Percentiles rank a stretch among this genome's conserved stretches.
These are phyloP conservation scores for Meta bourneti DNA, from an alignment of 2,888 invertebrate species.

Conservation along the genomic window DNA sequence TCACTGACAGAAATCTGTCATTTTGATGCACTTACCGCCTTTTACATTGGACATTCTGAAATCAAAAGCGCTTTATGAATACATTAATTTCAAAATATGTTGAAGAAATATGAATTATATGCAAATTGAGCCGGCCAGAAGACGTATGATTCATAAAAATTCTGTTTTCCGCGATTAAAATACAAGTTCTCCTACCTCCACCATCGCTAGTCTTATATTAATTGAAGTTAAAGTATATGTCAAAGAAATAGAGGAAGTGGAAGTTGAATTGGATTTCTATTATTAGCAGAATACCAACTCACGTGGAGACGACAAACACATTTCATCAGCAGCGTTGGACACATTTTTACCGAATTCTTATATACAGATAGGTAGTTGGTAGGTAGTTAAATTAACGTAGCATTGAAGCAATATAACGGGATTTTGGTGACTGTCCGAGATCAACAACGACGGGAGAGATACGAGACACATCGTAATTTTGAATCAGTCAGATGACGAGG, in stretches of 20 bases:
- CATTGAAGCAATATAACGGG: too few species aligned
- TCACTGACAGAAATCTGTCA: slow-evolving; percentile 1
- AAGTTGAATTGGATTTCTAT: background rate
- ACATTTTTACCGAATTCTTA: too few species aligned
- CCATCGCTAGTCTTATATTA: slow-evolving; percentile 43
- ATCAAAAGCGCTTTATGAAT: background rate
- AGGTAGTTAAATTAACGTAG: too few species aligned
- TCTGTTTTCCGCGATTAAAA: slow-evolving; percentile 30
- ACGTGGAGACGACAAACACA: too few species aligned
- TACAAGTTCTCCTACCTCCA: slow-evolving; percentile 34
- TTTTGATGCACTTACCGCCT: slow-evolving; percentile 39
- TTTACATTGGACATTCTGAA: slow-evolving; percentile 54
- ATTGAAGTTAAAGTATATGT: slow-evolving; percentile 47
- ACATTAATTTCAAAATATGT: slow-evolving; percentile 21
- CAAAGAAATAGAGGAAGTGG: background rate
- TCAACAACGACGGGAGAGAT: too few species aligned
- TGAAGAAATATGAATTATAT: background rate
- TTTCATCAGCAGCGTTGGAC: too few species aligned
- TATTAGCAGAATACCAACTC: too few species aligned
- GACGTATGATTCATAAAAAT: slow-evolving; percentile 10
- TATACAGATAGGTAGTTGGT: too few species aligned
- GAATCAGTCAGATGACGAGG: too few species aligned
- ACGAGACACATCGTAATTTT: too few species aligned
- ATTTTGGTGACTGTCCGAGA: too few species aligned
- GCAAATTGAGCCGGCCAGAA: background rate